Conservation (phyloP, 2,113 vertebrate genomes). For the Columba livia region DNA sequence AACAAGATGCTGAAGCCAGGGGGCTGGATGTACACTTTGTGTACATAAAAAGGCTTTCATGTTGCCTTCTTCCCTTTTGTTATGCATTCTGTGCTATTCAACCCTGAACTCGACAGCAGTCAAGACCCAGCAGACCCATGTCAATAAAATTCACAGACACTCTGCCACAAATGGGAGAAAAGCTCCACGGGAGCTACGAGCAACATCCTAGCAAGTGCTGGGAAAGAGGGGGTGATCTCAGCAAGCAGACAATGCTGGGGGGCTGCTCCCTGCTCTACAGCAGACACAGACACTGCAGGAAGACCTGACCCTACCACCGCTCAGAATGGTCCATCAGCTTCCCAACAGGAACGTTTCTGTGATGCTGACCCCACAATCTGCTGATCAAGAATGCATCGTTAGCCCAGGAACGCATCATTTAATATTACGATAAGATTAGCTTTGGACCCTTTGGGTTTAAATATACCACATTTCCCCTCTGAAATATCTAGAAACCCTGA, state of each 20-base stretch:
- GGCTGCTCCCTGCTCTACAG: neutral
- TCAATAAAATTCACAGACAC: neutral
- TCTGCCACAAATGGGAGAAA: neutral
- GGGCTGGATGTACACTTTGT: neutral
- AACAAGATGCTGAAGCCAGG: neutral
- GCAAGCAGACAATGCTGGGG: neutral
- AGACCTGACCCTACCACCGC: neutral
- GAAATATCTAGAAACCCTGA: neutral
- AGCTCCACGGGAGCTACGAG: neutral
- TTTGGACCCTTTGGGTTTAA: neutral
- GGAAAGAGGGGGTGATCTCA: fast-evolving
- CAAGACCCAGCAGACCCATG: neutral
- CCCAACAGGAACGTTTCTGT: fast-evolving
- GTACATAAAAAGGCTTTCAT: neutral
- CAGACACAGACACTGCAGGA: neutral
- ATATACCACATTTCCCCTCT: neutral
- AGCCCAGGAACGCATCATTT: neutral
- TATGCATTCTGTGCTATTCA: neutral
- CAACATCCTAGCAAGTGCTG: neutral
- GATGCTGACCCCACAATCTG: neutral
- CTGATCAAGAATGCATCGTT: neutral
- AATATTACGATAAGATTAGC: neutral
- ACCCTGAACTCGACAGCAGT: neutral
- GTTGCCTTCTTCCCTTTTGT: neutral
- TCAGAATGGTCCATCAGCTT: neutral